Evolutionary conservation across 2,888 invertebrate genomes (phyloP).

Genomic region (Eupithecia inturbata): DNA sequence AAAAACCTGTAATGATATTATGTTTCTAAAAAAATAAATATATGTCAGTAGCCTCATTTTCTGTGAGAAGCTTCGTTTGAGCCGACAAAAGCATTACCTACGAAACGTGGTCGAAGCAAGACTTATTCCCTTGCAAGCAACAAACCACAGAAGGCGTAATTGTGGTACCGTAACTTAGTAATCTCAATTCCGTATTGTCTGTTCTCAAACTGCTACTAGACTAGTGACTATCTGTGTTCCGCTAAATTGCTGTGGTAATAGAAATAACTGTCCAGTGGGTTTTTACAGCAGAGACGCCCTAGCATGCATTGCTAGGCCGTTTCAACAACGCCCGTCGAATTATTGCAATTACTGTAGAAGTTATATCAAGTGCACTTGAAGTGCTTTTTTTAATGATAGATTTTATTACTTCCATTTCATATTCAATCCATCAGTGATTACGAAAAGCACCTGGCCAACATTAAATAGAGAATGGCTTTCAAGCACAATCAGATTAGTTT

Average conservation of each 20-base stretch:
- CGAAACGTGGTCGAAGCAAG: background rate
- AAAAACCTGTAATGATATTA: no score
- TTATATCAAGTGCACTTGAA: background rate
- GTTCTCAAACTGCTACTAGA: constrained; percentile 64
- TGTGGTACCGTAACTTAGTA: constrained; percentile 64
- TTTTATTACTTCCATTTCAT: background rate
- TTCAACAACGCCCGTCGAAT: background rate
- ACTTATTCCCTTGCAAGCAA: constrained; percentile 33
- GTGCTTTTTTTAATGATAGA: background rate
- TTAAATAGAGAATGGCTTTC: background rate
- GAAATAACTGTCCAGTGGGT: constrained; percentile 58
- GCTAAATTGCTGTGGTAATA: constrained; percentile 65
- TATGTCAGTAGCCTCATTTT: background rate
- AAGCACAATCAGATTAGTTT: background rate
- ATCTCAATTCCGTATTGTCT: constrained; percentile 74
- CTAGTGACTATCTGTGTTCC: constrained; percentile 51
- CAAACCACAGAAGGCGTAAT: constrained; percentile 60
- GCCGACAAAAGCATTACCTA: background rate
- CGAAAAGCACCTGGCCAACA: background rate
- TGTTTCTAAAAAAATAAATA: no score
- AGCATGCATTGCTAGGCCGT: constrained; percentile 28
- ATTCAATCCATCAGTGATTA: background rate
- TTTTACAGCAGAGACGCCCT: constrained; percentile 42
- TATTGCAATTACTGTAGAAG: background rate
- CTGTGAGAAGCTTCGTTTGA: background rate